Evolutionary conservation across 2,113 vertebrate species (phyloP), one percentile per base, ranked within the genome.

Genomic region (Pseudolaguvia tuberculata): DNA sequence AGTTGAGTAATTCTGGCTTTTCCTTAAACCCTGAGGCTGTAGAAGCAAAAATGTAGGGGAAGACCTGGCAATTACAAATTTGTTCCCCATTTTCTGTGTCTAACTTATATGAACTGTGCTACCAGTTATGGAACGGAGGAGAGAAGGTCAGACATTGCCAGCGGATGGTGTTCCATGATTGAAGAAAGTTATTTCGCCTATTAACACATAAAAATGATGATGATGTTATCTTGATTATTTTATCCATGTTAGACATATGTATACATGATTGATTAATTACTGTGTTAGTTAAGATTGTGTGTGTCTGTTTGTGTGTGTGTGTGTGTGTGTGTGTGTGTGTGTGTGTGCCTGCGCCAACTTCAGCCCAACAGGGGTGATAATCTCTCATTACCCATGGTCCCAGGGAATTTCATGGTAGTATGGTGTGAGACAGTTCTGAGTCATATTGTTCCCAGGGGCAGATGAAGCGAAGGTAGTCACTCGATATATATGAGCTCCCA

Each of bases 1-100:
- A 86, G 87, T 86, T 94, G 96, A 96, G 88, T 92, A 91, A 93
- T 93, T 91, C 85, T 91, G 90, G 91, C 89, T 89, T 78, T 86
- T 83, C 86, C 87, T 89, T 84, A 85, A n/a, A 88, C 94, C 91
- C 91, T 79, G 80, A 85, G 90, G 90, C 85, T 78, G 84, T 78
- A 79, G 67, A 76, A 79, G 73, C 81, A 39, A 77, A 67, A 79
- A 66, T 69, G 21, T 61, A 56, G 62, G 76, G 59, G 82, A 69
- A 75, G 81, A 76, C 73, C 79, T 80, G 62, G 70, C 29, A 76
- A 68, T 73, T 74, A 58, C 75, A 80, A 23, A 75, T 81, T 76
- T 62, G 23, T 75, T 62, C 45, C 75, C 67, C 55, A 61, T 51
- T 65, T 61, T 18, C 29, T 58, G 56, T 47, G 45, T 59, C 47